A percentile compares a stretch with the other conserved stretches of the same genome.
Evolutionary conservation across 1,140 invertebrate species (phyloP).

Genomic region (Brachionus angularis): DNA sequence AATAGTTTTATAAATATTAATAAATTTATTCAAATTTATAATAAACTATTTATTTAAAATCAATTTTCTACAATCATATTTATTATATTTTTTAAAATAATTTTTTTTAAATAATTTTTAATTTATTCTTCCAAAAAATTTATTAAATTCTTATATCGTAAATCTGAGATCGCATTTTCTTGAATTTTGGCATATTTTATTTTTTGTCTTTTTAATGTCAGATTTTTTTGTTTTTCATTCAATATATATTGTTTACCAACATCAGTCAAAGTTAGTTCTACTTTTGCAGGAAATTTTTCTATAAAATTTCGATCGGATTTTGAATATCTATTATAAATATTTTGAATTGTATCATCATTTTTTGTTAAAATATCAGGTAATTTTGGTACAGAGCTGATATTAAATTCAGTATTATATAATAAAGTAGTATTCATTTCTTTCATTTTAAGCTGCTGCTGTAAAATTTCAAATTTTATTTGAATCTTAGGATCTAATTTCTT

Average conservation of each 20-base stretch:
- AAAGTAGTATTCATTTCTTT: not conserved
- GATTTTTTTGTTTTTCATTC: conserved; percentile 35
- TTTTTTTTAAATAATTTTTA: too few species aligned
- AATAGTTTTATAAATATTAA: too few species aligned
- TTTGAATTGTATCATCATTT: not conserved
- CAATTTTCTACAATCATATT: too few species aligned
- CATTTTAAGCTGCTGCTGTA: not conserved
- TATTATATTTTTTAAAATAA: too few species aligned
- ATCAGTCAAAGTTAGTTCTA: conserved; percentile 28
- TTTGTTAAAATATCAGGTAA: conserved; percentile 2
- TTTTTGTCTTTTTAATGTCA: conserved; percentile 6
- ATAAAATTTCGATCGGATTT: conserved; percentile 24
- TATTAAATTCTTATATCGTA: conserved; percentile 9
- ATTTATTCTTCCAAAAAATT: conserved; percentile 3
- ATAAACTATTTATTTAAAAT: too few species aligned
- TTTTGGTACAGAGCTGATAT: not conserved
- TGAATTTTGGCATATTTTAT: not conserved
- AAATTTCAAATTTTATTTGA: conserved; percentile 9
- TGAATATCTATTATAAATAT: conserved; percentile 30
- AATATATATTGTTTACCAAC: conserved; percentile 33
- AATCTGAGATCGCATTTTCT: conserved; percentile 31
- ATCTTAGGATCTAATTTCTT: conserved; percentile 2
- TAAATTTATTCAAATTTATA: too few species aligned
- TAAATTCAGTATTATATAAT: conserved; percentile 10
- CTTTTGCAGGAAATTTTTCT: conserved; percentile 32